These are phyloP conservation scores for Aromia moschata DNA, from an alignment of 2,888 invertebrate genomes.

Conservation along the genomic window DNA sequence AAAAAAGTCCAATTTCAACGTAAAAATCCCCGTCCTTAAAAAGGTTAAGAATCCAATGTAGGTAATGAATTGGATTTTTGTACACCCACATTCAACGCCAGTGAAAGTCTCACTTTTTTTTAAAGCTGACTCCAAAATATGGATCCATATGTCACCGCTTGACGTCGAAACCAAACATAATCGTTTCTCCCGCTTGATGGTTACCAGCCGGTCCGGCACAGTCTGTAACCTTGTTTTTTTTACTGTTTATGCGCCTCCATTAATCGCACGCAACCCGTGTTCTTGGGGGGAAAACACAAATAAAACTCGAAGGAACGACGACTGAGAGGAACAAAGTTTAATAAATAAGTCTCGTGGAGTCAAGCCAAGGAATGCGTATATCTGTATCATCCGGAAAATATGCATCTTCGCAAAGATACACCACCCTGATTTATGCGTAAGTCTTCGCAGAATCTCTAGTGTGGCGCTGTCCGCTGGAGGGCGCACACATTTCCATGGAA, in stretches of 20 bases:
- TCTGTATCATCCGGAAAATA: conserved; percentile 32
- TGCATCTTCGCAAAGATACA: conserved; percentile 32
- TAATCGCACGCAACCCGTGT: conserved; percentile 35
- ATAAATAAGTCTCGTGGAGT: conserved; percentile 40
- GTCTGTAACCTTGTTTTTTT: conserved; percentile 22
- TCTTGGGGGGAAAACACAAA: conserved; percentile 16
- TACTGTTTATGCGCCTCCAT: conserved; percentile 25
- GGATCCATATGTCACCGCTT: background rate
- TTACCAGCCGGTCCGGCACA: conserved; percentile 25
- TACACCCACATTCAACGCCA: too few species aligned
- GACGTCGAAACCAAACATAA: background rate
- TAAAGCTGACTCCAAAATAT: too few species aligned
- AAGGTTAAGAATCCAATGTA: too few species aligned
- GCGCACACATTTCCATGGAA: too few species aligned
- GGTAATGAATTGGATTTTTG: too few species aligned
- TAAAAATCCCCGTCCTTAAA: too few species aligned
- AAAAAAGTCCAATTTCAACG: too few species aligned
- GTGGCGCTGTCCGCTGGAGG: too few species aligned
- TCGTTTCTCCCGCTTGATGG: background rate
- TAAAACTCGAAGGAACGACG: conserved; percentile 23
- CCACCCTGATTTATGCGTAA: conserved; percentile 28
- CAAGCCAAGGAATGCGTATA: conserved; percentile 38
- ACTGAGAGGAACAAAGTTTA: conserved; percentile 33
- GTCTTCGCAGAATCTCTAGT: conserved; percentile 1
- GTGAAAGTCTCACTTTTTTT: too few species aligned